Conservation (phyloP, 2,888 invertebrate genomes). For the Atrina japonica region DNA sequence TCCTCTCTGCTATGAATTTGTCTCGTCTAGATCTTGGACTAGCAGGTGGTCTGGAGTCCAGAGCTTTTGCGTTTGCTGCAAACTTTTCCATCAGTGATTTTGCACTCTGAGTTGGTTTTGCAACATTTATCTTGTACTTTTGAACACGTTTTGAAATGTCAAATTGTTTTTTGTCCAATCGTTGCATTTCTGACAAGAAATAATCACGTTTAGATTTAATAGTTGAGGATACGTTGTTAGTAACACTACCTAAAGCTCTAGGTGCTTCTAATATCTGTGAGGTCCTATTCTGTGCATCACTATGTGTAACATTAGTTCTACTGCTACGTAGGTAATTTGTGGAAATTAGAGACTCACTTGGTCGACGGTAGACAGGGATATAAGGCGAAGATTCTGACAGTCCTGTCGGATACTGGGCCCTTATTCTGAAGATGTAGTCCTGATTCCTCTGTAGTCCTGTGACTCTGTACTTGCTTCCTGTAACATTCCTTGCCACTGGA, state of each 20-base stretch:
- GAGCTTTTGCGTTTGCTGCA: not conserved
- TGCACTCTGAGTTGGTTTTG: conserved; percentile 1
- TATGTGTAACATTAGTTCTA: conserved; percentile 36
- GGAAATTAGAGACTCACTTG: conserved; percentile 65
- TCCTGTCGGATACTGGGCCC: conserved; percentile 95
- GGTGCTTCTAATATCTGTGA: conserved; percentile 18
- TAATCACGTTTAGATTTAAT: conserved; percentile 29
- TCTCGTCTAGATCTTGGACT: conserved; percentile 43
- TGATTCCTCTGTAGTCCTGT: conserved; percentile 89
- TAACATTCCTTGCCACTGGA: conserved; percentile 67
- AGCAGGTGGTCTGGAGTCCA: conserved; percentile 12
- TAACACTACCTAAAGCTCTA: conserved; percentile 26
- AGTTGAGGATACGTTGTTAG: conserved; percentile 24
- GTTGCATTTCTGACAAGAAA: conserved; percentile 31
- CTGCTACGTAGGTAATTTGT: conserved; percentile 37
- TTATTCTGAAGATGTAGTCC: conserved; percentile 96
- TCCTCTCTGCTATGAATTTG: conserved; percentile 31
- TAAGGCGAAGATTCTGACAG: conserved; percentile 97
- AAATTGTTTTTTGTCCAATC: conserved; percentile 22
- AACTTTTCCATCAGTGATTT: conserved; percentile 24
- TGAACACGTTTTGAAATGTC: conserved; percentile 16
- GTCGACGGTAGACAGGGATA: conserved; percentile 82
- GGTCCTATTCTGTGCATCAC: conserved; percentile 3
- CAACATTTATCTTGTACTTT: conserved; percentile 6
- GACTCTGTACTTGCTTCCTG: conserved; percentile 67